Evolutionary conservation across 2,888 invertebrate genomes (phyloP), one percentile per base, ranked within the genome.

Genomic region (Crioceris asparagi): DNA sequence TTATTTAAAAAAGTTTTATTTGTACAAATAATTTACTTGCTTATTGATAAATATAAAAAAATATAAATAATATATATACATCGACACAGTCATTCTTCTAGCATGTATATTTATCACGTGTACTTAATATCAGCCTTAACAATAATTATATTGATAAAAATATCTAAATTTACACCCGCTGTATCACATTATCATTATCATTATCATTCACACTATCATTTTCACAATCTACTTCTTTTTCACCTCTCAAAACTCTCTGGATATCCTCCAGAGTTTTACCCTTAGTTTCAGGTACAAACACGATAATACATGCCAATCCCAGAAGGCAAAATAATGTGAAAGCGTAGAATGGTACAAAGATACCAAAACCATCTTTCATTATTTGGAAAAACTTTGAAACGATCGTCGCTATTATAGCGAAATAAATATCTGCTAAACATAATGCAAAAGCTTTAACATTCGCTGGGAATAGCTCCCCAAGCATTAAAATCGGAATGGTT

Each of bases 211-310:
- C n/a, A n/a, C n/a, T n/a, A n/a, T n/a, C n/a, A n/a, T n/a, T n/a
- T n/a, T n/a, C n/a, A n/a, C n/a, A n/a, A 27, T 17, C 17, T 14
- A 3, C 17, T 11, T 19, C 17, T 4, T 8, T 12, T 60, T 59
- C 21, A 61, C 73, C 70, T 46, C 69, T 68, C 4, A 82, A 63
- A 36, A 74, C 69, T 15, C 72, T 70, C 55, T 81, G 81, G 51
- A 82, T 81, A 52, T 75, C 72, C 36, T 77, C 70, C 54, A 82
- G 69, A 2, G 79, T 78, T 52, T 78, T 79, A 39, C 79, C 79
- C 57, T 78, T 81, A 3, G 81, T 81, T 62, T 81, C 81, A 1
- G 80, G 79, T n/a, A 81, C 70, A 45, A 70, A 60, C n/a, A 71
- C 56, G 35, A 69, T 47, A 51, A 79, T 74, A 57, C 75, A 78